phyloP scores from a whole-genome alignment of 2,113 vertebrate genomes.

The Apistogramma diplotaenia region DNA sequence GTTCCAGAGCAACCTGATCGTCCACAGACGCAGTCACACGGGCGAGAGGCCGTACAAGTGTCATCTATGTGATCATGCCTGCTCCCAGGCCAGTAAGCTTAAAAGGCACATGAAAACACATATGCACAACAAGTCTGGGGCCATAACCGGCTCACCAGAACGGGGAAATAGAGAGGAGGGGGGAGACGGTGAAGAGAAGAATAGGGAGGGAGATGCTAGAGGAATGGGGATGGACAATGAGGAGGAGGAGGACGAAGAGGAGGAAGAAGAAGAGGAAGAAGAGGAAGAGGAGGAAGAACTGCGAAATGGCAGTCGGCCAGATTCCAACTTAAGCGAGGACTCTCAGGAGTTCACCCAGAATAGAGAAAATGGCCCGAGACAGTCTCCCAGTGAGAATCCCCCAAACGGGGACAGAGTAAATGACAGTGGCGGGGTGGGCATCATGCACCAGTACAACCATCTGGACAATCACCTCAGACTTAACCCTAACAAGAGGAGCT shows the following conservation, averaged over 20 bases:
- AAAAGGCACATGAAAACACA: slow-evolving; percentile 99
- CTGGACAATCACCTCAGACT: slow-evolving; percentile 94
- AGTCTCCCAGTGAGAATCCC: slow-evolving; percentile 83
- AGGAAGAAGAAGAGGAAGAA: slow-evolving; percentile 87
- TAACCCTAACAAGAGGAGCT: slow-evolving; percentile 84
- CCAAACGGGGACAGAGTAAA: slow-evolving; percentile 84
- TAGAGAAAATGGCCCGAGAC: slow-evolving; percentile 86
- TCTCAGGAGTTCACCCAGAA: slow-evolving; percentile 87
- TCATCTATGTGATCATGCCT: slow-evolving; percentile 97
- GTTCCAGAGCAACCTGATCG: slow-evolving; percentile 98
- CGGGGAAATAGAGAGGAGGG: slow-evolving; percentile 88
- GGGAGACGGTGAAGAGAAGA: slow-evolving; percentile 87
- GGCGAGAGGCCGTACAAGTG: slow-evolving; percentile 99
- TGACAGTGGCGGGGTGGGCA: slow-evolving; percentile 85
- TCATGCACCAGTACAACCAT: slow-evolving; percentile 90
- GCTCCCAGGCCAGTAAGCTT: slow-evolving; percentile 98
- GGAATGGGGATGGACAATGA: slow-evolving; percentile 89
- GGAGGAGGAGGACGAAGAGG: slow-evolving; percentile 86
- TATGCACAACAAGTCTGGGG: slow-evolving; percentile 97
- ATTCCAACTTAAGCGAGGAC: slow-evolving; percentile 96
- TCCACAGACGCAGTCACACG: slow-evolving; percentile 97
- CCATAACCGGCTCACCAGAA: slow-evolving; percentile 91
- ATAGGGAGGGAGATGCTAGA: slow-evolving; percentile 81
- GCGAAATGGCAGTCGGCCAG: slow-evolving; percentile 91
- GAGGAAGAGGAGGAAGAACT: slow-evolving; percentile 95